These are phyloP conservation scores for Recurvirostra avosetta DNA, from an alignment of 2,113 vertebrate genomes.

Conservation along the genomic window DNA sequence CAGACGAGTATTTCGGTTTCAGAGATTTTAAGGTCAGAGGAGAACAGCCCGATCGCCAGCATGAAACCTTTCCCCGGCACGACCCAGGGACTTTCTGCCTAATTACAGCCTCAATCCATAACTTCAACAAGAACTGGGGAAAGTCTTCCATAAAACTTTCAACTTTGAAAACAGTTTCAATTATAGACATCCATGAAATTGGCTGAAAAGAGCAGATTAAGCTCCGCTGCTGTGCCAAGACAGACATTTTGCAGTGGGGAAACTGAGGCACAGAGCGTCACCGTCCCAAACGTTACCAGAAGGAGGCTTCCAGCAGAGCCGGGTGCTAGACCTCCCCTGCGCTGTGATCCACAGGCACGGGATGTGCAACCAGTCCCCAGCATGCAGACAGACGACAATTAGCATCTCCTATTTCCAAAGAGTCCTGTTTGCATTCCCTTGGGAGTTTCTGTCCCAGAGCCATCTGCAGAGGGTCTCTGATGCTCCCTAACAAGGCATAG, in stretches of 20 bases:
- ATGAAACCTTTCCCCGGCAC: neutral
- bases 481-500: neutral
- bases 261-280: neutral
- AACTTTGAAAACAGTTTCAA: neutral
- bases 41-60: neutral
- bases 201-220: neutral
- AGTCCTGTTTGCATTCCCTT: neutral
- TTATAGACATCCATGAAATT: neutral
- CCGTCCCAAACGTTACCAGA: neutral
- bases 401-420: neutral
- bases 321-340: neutral
- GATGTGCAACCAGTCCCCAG: neutral
- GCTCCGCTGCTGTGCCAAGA: neutral
- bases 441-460: neutral
- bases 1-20: neutral
- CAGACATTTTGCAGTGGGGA: neutral
- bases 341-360: fast-evolving
- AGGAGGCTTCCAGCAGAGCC: neutral
- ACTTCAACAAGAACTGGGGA: fast-evolving
- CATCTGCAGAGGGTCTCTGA: neutral
- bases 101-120: neutral
- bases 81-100: neutral
- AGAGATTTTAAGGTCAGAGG: neutral
- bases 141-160: neutral
- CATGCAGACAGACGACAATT: fast-evolving